phyloP scores from a whole-genome alignment of 2,113 vertebrate genomes.

The Halcyon senegalensis region DNA sequence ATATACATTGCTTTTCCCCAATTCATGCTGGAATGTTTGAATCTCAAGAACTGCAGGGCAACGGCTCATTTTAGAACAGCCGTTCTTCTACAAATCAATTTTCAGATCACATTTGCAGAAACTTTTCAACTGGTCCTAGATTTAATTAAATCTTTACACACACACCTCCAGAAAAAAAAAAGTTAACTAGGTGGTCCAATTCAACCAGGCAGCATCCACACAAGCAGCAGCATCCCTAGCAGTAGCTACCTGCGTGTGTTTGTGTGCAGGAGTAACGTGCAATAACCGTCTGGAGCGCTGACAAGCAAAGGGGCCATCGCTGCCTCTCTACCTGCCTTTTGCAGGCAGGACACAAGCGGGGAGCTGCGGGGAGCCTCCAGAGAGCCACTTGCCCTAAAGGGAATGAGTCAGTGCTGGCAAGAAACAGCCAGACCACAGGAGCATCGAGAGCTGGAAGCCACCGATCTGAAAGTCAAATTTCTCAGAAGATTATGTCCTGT shows the following conservation, averaged over 20 bases:
- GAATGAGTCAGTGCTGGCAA: background rate
- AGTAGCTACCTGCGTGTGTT: accelerated
- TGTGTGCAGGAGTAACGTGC: accelerated
- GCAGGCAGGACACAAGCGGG: background rate
- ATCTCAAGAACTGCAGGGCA: background rate
- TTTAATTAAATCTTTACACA: background rate
- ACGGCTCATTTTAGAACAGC: background rate
- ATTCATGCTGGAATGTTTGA: background rate
- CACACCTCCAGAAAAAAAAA: background rate
- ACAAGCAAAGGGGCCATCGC: accelerated
- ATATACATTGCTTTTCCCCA: too few species aligned
- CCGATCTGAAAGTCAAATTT: background rate
- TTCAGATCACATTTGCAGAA: background rate
- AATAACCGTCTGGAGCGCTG: background rate
- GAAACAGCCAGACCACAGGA: background rate
- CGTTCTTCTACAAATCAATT: background rate
- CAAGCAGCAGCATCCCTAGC: background rate
- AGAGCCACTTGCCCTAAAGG: background rate
- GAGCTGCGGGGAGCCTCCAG: background rate
- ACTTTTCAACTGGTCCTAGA: background rate
- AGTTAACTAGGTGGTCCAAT: accelerated
- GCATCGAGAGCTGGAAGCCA: background rate
- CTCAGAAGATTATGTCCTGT: accelerated
- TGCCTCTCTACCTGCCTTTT: background rate
- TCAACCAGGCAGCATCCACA: background rate